Percentiles rank a stretch among this genome's conserved stretches.
phyloP scores from a whole-genome alignment of 2,888 invertebrate genomes.

The Chrysolina americana region DNA sequence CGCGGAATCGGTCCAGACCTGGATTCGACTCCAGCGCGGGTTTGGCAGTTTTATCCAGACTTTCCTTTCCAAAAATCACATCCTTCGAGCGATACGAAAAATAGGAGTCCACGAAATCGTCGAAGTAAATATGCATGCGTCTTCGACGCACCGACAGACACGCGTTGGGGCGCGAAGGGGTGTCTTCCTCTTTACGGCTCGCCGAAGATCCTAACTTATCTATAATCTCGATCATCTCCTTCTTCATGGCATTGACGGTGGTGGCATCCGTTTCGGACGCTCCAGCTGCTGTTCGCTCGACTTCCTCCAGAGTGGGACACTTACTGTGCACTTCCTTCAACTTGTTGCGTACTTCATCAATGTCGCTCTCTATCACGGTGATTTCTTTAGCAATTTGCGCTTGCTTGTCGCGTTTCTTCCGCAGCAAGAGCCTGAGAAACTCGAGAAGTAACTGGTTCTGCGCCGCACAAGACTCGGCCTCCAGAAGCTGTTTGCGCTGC shows the following conservation, averaged over 20 bases:
- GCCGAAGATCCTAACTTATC: constrained; percentile 67
- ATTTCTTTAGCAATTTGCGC: constrained; percentile 81
- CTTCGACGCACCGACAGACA: constrained; percentile 78
- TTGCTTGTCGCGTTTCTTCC: constrained; percentile 80
- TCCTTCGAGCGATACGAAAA: constrained; percentile 84
- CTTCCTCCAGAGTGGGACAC: constrained; percentile 74
- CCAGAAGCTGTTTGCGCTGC: constrained; percentile 83
- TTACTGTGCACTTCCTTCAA: constrained; percentile 74
- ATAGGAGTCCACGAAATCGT: constrained; percentile 91
- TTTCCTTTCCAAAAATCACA: constrained; percentile 74
- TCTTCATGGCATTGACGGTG: constrained; percentile 72
- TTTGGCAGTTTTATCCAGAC: constrained; percentile 61
- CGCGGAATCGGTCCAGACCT: constrained; percentile 84
- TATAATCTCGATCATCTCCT: constrained; percentile 73
- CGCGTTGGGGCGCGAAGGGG: constrained; percentile 50
- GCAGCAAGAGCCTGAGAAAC: constrained; percentile 83
- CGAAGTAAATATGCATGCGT: constrained; percentile 88
- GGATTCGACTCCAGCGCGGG: constrained; percentile 60
- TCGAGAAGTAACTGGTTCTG: constrained; percentile 88
- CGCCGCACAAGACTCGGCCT: constrained; percentile 84
- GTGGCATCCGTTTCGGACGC: constrained; percentile 68
- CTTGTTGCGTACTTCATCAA: constrained; percentile 80
- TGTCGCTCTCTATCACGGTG: constrained; percentile 81
- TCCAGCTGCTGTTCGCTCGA: constrained; percentile 68
- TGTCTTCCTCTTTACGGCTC: constrained; percentile 59